Conservation (phyloP, 1,140 invertebrate species). For the Caenorhabditis latens region DNA sequence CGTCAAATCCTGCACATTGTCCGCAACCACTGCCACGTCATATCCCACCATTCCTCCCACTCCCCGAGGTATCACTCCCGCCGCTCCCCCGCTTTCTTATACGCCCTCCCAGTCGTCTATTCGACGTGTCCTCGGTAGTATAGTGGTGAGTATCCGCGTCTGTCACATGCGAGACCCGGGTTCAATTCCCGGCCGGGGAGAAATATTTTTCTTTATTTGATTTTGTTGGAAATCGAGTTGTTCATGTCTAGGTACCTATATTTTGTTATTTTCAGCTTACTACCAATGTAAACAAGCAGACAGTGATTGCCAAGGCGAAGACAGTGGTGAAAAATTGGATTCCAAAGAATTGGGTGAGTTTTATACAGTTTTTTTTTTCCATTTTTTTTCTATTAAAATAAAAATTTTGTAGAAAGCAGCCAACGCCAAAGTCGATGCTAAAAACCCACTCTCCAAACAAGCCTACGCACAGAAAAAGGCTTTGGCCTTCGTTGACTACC, state of each 20-base stretch:
- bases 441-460: slow-evolving; percentile 33
- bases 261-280: background rate
- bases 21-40: background rate
- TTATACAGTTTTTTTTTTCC: too few species aligned
- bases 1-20: background rate
- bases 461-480: slow-evolving; percentile 37
- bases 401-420: background rate
- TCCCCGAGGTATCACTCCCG: background rate
- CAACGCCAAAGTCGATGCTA: background rate
- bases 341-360: background rate
- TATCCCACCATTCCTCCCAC: background rate
- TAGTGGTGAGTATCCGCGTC: slow-evolving; percentile 73
- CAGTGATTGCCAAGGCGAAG: slow-evolving; percentile 33
- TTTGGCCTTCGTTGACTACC: slow-evolving; percentile 18
- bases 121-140: slow-evolving; percentile 68
- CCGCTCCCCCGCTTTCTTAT: slow-evolving; percentile 7
- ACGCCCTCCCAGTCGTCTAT: background rate
- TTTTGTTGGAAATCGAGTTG: background rate
- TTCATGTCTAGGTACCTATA: background rate
- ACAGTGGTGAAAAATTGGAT: slow-evolving; percentile 45
- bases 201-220: background rate
- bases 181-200: slow-evolving; percentile 73
- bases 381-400: too few species aligned
- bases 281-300: slow-evolving; percentile 41
- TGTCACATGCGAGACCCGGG: slow-evolving; percentile 73